A percentile compares a stretch with the other conserved stretches of the same genome.
These are phyloP conservation scores for Noctilio leporinus DNA, from an alignment of 2,113 vertebrate species.

Conservation along the genomic window DNA sequence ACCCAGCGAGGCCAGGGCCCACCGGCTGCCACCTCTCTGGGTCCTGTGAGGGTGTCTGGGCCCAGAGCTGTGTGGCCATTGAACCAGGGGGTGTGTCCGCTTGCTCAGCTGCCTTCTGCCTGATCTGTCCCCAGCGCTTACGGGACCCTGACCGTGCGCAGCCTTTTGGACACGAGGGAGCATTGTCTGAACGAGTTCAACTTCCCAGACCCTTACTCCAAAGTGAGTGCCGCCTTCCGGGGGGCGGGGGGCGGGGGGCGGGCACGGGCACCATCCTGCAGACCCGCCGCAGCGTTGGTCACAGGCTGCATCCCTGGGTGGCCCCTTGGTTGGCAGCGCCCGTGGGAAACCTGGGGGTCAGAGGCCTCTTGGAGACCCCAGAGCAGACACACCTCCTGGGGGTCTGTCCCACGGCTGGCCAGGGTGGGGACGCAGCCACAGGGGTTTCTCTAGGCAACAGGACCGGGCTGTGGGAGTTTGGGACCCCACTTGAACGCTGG, in stretches of 20 bases:
- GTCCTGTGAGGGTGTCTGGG: accelerated
- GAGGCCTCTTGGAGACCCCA: not conserved
- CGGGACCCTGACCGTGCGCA: conserved; percentile 96
- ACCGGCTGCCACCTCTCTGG: accelerated
- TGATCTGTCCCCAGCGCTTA: conserved; percentile 86
- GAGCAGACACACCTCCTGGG: not conserved
- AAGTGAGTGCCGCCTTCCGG: conserved; percentile 80
- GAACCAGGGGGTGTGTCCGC: not conserved
- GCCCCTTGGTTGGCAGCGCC: accelerated
- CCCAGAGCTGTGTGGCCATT: accelerated
- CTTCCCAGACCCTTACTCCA: conserved; percentile 98
- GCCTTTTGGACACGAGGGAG: conserved; percentile 96
- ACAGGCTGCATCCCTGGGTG: accelerated
- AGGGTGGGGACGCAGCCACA: not conserved
- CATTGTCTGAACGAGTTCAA: conserved; percentile 99
- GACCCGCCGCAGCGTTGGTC: accelerated
- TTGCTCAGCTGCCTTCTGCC: accelerated
- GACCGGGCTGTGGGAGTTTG: not conserved
- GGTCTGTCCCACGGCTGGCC: not conserved
- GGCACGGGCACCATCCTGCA: accelerated
- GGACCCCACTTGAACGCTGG: not conserved
- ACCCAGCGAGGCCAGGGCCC: not conserved
- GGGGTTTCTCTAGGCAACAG: not conserved
- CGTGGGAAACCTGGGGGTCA: accelerated
- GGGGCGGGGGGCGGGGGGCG: accelerated